Base-by-base conservation (phyloP, 2,797 vertebrate species). In the Dicrostonyx torquatus region DNA sequence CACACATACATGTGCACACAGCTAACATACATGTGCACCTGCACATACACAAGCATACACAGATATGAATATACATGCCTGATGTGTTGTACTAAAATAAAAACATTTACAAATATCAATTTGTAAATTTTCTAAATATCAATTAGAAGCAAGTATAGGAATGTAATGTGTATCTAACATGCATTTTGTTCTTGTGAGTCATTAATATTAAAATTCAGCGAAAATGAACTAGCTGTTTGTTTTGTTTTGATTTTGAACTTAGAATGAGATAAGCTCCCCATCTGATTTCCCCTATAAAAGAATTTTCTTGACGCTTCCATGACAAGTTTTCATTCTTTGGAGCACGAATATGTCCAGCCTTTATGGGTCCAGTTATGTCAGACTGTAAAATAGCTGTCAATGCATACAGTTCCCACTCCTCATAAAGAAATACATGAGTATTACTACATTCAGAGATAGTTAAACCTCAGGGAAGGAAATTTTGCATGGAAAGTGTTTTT, bases 281-380 rank as follows among this genome's bases (percentile, higher is more conserved):
- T 9, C 31, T 37, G 31, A 48, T 5, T 31, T 55, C 0, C 20
- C 7, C 29, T 62, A 14, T 66, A 64, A 88, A 96, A 95, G 24
- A 50, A 1, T 1, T 73, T 82, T 26, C 29, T 62, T 70, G 24
- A 77, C 77, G 22, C 40, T 3, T 89, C 75, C 87, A 66, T 66
- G 34, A 89, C 55, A 86, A 9, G 1, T 70, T 95, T 79, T n/a
- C 34, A 73, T 91, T 79, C 7, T n/a, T 83, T 94, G 84, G 75
- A 93, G 24, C 58, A 31, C 26, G 7, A 14, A 13, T 66, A 26
- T 77, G 17, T 53, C 15, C 11, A 94, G 40, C 2, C 34, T 95
- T 93, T 82, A 66, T 40, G 50, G 55, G 2, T n/a, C 29, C 50
- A n/a, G 50, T 43, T 68, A 55, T 89, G 14, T 75, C 24, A 77